Base-by-base conservation (phyloP, 2,888 invertebrate genomes). In the Priocnemis perturbator region DNA sequence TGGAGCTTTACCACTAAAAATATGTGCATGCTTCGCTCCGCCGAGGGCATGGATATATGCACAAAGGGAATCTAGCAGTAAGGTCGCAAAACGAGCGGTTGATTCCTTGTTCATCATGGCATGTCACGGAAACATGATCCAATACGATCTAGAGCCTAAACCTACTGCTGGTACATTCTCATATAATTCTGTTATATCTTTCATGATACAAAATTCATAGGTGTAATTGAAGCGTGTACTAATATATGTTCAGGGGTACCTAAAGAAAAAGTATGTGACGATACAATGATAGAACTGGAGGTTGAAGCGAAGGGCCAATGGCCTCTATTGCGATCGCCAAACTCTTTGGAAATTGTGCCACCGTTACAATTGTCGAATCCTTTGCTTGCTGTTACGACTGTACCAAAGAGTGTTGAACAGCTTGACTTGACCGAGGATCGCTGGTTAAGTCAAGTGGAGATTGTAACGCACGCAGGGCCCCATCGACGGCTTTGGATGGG, bases 401-500 rank as follows among this genome's bases (percentile, higher is more conserved):
- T 81, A 53, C 82, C 82, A 44, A 83, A 84, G 60, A 83, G 77
- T 63, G 78, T 79, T 2, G 84, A 85, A 62, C 83, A 84, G 17
- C 37, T 79, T 44, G 87, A 88, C 59, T 81, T 78, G 17, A 91
- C 85, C 83, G 92, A 93, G 73, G 97, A 97, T 88, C 93, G 95
- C 70, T 98, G 98, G 98, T 90, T 98, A 79, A 96, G 97, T 64
- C 97, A 98, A 91, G 98, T 99, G 64, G 99, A 99, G 91, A 98
- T 98, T 71, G 94, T 97, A 79, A 98, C 98, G 3, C 98, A 99
- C 90, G 96, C 96, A 3, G 98, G 98, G 19, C 99, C 99, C 9
- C 98, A 98, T 89, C 93, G 96, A 56, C 92, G 97, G 21, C 92
- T 99, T 23, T 99, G 99, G 99, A 98, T 99, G 98, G 99, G 99